These are phyloP conservation scores for Anguilla obscura DNA, from an alignment of 2,797 vertebrate genomes.

Conservation along the genomic window DNA sequence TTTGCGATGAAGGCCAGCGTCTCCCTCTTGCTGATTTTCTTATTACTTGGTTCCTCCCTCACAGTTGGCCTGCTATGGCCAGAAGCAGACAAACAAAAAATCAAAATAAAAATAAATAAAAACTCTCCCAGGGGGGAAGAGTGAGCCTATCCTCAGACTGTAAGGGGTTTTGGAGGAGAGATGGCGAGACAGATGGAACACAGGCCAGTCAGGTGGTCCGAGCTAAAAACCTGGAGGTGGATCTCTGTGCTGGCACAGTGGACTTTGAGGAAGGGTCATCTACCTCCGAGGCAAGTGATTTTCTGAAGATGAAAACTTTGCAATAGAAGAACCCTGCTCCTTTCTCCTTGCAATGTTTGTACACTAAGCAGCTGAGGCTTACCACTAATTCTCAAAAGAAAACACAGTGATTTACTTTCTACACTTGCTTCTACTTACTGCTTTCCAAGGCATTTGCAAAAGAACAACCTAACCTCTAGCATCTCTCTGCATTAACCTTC, in stretches of 20 bases:
- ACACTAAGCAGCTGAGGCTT: background rate
- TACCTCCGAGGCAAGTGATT: background rate
- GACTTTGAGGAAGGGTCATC: background rate
- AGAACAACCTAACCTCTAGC: background rate
- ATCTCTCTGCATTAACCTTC: background rate
- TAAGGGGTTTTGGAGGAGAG: conserved; percentile 17
- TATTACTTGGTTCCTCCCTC: conserved; percentile 35
- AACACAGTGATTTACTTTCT: conserved; percentile 14
- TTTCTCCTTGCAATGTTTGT: conserved; percentile 8
- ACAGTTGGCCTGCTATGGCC: conserved; percentile 32
- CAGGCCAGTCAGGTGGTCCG: background rate
- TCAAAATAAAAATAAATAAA: conserved; percentile 15
- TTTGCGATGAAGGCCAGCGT: conserved; percentile 21
- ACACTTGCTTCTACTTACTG: background rate
- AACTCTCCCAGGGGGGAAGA: conserved; percentile 25
- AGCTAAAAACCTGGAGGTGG: background rate
- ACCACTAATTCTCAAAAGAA: conserved; percentile 4
- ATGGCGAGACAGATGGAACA: conserved; percentile 11
- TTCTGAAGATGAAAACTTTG: background rate
- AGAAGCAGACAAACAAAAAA: conserved; percentile 36
- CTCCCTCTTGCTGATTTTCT: conserved; percentile 21
- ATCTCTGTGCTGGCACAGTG: background rate
- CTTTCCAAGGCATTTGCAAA: background rate
- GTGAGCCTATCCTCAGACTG: background rate
- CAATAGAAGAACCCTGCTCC: background rate